A percentile compares a stretch with the other conserved stretches of the same genome.
Conservation (phyloP, 2,797 vertebrate genomes). For the Delichon dasypus region DNA sequence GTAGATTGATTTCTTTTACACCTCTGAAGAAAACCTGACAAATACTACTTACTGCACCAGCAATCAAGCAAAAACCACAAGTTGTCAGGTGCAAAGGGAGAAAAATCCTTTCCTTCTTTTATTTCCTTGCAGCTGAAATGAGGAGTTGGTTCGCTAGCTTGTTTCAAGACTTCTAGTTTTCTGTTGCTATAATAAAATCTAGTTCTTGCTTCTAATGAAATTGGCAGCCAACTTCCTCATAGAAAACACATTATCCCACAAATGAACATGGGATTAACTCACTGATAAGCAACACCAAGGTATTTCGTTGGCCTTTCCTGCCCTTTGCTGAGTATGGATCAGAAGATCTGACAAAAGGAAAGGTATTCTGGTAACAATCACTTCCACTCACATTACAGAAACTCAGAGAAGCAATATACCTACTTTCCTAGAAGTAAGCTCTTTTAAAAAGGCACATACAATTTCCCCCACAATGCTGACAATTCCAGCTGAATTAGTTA, state of each 20-base stretch:
- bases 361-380: slow-evolving; percentile 32
- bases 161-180: background rate
- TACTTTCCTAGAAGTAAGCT: background rate
- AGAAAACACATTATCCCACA: background rate
- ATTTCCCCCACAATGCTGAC: background rate
- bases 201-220: background rate
- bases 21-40: background rate
- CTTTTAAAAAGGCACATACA: background rate
- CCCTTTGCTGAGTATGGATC: background rate
- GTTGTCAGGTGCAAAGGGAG: background rate
- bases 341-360: slow-evolving; percentile 25
- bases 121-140: background rate
- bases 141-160: background rate
- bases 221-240: background rate
- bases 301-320: background rate
- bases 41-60: background rate
- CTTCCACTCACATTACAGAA: slow-evolving; percentile 34
- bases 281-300: background rate
- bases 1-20: background rate
- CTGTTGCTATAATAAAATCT: background rate
- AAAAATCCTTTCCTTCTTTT: background rate
- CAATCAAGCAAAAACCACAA: background rate
- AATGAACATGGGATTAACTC: slow-evolving; percentile 1
- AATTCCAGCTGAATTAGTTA: background rate
- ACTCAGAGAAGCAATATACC: background rate